A percentile compares a stretch with the other conserved stretches of the same genome.
phyloP scores from a whole-genome alignment of 2,888 invertebrate species.

The Tenthredo distinguenda region DNA sequence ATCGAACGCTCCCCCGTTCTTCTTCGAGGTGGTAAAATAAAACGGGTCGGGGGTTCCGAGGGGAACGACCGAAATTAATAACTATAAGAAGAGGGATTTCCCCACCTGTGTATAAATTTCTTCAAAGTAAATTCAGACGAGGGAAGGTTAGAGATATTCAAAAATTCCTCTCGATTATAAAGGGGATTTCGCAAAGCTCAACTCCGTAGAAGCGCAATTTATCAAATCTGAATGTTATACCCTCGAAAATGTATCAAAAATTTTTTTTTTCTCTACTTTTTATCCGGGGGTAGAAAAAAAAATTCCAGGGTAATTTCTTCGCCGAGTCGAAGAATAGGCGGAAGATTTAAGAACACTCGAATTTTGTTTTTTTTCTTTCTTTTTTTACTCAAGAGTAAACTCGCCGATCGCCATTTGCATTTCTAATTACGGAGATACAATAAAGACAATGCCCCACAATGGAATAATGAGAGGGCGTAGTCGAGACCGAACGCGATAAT shows the following conservation, averaged over 20 bases:
- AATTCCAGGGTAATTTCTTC: not conserved
- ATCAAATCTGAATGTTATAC: not conserved
- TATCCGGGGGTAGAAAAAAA: not conserved
- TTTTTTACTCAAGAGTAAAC: not conserved
- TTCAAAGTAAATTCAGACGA: not conserved
- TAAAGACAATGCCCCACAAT: not conserved
- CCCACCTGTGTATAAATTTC: not conserved
- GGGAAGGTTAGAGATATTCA: not conserved
- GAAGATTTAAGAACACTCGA: not conserved
- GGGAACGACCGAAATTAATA: conserved; percentile 23
- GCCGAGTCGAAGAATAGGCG: not conserved
- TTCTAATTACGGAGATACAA: conserved; percentile 15
- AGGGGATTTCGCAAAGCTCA: not conserved
- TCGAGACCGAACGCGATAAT: conserved; percentile 15
- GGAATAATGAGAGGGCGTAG: conserved; percentile 27
- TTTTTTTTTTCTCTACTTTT: no score
- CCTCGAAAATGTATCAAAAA: not conserved
- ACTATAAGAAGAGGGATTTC: not conserved
- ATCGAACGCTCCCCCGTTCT: not conserved
- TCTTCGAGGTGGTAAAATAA: not conserved
- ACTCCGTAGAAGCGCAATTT: not conserved
- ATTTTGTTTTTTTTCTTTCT: not conserved
- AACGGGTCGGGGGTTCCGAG: not conserved
- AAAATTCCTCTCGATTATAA: not conserved
- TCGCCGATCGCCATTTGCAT: conserved; percentile 16